phyloP scores from a whole-genome alignment of 2,888 invertebrate genomes.

The Xanthorhoe spadicearia region DNA sequence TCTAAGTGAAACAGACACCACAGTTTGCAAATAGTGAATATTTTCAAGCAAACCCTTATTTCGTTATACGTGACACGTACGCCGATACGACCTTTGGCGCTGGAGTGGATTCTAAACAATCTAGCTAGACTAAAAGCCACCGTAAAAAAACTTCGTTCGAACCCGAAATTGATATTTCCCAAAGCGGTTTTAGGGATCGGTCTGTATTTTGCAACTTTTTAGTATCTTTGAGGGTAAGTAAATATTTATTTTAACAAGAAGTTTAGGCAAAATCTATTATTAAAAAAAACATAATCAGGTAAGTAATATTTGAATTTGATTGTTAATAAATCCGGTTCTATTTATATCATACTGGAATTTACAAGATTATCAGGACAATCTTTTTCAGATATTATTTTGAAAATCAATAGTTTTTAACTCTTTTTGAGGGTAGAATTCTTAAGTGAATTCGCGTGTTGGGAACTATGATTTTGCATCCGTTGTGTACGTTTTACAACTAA shows the following conservation, averaged over 20 bases:
- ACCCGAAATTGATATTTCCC: slow-evolving; percentile 69
- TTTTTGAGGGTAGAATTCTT: too few relatives aligned
- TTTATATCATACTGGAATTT: too few relatives aligned
- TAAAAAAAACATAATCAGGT: too few relatives aligned
- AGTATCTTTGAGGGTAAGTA: slow-evolving; percentile 6
- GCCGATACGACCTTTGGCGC: slow-evolving; percentile 13
- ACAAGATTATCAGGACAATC: too few relatives aligned
- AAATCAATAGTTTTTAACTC: too few relatives aligned
- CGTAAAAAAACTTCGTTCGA: slow-evolving; percentile 54
- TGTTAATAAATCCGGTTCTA: too few relatives aligned
- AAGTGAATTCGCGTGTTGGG: too few relatives aligned
- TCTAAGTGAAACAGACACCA: not conserved
- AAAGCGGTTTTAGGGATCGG: slow-evolving; percentile 51
- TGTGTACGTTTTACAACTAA: slow-evolving; percentile 75
- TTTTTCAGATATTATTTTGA: too few relatives aligned
- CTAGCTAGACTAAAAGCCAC: slow-evolving; percentile 34
- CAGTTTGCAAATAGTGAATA: slow-evolving; percentile 8
- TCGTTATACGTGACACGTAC: slow-evolving; percentile 22
- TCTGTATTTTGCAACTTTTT: not conserved
- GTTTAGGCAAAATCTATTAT: too few relatives aligned
- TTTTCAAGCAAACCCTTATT: slow-evolving; percentile 24
- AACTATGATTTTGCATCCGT: slow-evolving; percentile 42
- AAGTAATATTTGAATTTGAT: too few relatives aligned
- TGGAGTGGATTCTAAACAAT: slow-evolving; percentile 22
- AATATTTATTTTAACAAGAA: too few relatives aligned